These are phyloP conservation scores for Bufo gargarizans DNA, from an alignment of 2,113 vertebrate genomes.

Conservation along the genomic window DNA sequence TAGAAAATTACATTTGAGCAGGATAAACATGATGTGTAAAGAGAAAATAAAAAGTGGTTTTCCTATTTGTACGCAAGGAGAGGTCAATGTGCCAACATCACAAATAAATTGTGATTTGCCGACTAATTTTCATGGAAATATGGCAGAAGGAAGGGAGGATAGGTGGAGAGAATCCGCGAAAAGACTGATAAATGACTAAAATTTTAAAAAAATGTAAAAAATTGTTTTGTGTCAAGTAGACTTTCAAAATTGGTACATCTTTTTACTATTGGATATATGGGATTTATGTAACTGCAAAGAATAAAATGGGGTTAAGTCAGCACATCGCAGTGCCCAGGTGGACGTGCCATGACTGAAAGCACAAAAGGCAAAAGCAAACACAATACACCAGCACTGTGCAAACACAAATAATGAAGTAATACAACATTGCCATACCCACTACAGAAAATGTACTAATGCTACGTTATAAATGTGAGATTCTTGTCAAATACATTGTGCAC, in stretches of 20 bases:
- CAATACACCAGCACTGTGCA: too few species aligned
- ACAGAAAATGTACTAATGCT: too few species aligned
- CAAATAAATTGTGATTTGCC: background rate
- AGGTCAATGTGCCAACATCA: background rate
- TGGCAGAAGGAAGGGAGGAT: background rate
- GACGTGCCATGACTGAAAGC: too few species aligned
- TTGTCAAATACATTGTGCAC: too few species aligned
- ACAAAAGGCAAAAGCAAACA: too few species aligned
- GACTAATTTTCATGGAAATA: background rate
- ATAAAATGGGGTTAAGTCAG: too few species aligned
- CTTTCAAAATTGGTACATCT: background rate
- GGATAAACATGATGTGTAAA: constrained; percentile 9
- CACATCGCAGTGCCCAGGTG: too few species aligned
- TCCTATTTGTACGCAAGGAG: background rate
- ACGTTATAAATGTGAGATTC: too few species aligned
- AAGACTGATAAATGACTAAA: background rate
- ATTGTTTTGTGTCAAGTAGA: background rate
- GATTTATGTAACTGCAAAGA: too few species aligned
- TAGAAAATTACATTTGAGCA: constrained; percentile 25
- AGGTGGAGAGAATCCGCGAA: background rate
- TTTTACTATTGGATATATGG: too few species aligned
- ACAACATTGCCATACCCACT: too few species aligned
- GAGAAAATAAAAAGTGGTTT: background rate
- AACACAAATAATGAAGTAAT: too few species aligned
- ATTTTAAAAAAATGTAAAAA: background rate